Base-by-base conservation (phyloP, 2,113 vertebrate genomes). In the Spilogale gracilis region DNA sequence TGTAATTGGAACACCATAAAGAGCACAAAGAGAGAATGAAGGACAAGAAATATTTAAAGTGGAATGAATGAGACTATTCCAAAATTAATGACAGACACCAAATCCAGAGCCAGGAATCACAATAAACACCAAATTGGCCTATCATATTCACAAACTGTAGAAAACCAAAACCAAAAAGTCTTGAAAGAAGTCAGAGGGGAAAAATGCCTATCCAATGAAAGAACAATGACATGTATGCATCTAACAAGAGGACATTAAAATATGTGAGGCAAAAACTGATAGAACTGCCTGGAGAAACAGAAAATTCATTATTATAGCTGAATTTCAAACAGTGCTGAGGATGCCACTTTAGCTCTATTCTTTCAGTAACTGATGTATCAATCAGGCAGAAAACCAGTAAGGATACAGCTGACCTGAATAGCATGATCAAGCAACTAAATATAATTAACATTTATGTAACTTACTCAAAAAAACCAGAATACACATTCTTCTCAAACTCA, bases 401-500 rank as follows among this genome's bases (percentile, higher is more conserved):
- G 65, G 63, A 69, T 67, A 81, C 14, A 85, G 25, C 30, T 94
- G 50, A 89, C 30, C 54, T 92, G 43, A 83, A 73, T 4, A 83
- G 7, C 32, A 89, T 23, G 60, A 95, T 54, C 56, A 83, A 48
- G 67, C 25, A 83, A 87, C 38, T 80, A 56, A 61, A 78, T 69
- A 43, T 91, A 88, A 94, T 25, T 84, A 82, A 85, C 45, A 82
- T 67, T 81, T 92, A 89, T 4, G 89, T 74, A 92, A 71, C 82
- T 67, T 89, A 74, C 27, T 63, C 25, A 92, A 78, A 54, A 93
- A 83, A 3, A 65, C 13, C 38, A 90, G 45, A 67, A 89, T 71
- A 86, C 12, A 89, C 21, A 82, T 63, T 93, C 18, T 83, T 96
- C n/a, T 93, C 61, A 91, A 83, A 85, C 48, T 69, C 38, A 89